Evolutionary conservation across 2,888 invertebrate genomes (phyloP).

Genomic region (Caenorhabditis japonica): DNA sequence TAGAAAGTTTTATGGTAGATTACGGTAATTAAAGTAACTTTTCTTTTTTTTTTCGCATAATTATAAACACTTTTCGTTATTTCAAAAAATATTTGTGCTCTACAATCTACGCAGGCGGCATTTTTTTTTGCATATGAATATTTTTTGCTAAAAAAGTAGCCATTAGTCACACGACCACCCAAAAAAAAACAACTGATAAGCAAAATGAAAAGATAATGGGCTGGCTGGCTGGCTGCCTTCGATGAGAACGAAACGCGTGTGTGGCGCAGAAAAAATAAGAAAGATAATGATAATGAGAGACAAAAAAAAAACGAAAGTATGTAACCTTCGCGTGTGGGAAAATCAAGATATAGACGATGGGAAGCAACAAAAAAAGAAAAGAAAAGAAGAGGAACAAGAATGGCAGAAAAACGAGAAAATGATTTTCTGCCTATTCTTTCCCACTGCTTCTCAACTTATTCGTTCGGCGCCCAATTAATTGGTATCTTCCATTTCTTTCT

Average conservation of each 20-base stretch:
- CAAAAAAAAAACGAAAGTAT: neutral
- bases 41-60: too few relatives aligned
- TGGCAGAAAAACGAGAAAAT: slow-evolving; percentile 17
- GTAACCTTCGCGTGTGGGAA: slow-evolving; percentile 31
- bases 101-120: too few relatives aligned
- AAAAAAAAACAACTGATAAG: slow-evolving; percentile 18
- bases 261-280: too few relatives aligned
- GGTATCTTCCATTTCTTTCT: slow-evolving; percentile 8
- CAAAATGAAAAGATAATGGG: too few relatives aligned
- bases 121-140: too few relatives aligned
- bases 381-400: slow-evolving; percentile 2
- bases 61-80: too few relatives aligned
- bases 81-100: too few relatives aligned
- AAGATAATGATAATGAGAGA: slow-evolving; percentile 3
- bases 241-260: neutral
- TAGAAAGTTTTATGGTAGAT: too few relatives aligned
- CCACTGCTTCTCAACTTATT: slow-evolving; percentile 4
- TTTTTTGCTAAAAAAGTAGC: too few relatives aligned
- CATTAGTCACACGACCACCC: too few relatives aligned
- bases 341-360: neutral
- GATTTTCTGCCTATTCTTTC: slow-evolving; percentile 3
- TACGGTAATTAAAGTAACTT: too few relatives aligned
- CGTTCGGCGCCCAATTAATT: slow-evolving; percentile 19
- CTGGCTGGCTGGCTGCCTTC: neutral
- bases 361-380: slow-evolving; percentile 1